Base-by-base conservation (phyloP, 2,888 invertebrate genomes). In the Diarsia rubi region DNA sequence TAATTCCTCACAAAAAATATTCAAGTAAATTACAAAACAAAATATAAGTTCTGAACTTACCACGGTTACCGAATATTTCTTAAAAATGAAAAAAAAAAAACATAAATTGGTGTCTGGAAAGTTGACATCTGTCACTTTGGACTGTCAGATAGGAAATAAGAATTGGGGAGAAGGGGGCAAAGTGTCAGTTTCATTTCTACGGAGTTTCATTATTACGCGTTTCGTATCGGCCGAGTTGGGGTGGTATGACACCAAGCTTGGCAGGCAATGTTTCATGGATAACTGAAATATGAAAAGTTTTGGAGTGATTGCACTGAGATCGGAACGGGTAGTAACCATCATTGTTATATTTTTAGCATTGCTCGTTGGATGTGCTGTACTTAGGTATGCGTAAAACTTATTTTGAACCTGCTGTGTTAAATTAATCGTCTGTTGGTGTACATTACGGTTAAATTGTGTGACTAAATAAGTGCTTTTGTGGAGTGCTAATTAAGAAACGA, bases 111-210 rank as follows among this genome's bases (percentile, higher is more conserved):
- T 69, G 76, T 81, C 78, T 71, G 71, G 44, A 78, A 79, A 83
- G 85, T 88, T 89, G 88, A 90, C 86, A 87, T 82, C 89, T 90
- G 90, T 88, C 90, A 88, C 78, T 85, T 88, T 85, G 87, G 86
- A 88, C 72, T 86, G 90, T 87, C 90, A 87, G 85, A 69, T 78
- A 84, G 86, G 89, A 89, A 90, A 89, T 89, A 86, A 86, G 89
- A 84, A 84, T 83, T 75, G 73, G 78, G 64, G 72, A 64, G 72
- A 71, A 70, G 69, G 70, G 72, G 81, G 78, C 52, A 45, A 76
- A 71, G 84, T 85, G 86, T 86, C 86, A 82, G 79, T 87, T 82
- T 81, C 81, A 82, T 81, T 79, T 86, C 74, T 68, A 66, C 57
- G n/a, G 68, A 73, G 67, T 86, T 85, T 86, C 73, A 79, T 88